phyloP scores from a whole-genome alignment of 2,888 invertebrate genomes.

The Xestia xanthographa region DNA sequence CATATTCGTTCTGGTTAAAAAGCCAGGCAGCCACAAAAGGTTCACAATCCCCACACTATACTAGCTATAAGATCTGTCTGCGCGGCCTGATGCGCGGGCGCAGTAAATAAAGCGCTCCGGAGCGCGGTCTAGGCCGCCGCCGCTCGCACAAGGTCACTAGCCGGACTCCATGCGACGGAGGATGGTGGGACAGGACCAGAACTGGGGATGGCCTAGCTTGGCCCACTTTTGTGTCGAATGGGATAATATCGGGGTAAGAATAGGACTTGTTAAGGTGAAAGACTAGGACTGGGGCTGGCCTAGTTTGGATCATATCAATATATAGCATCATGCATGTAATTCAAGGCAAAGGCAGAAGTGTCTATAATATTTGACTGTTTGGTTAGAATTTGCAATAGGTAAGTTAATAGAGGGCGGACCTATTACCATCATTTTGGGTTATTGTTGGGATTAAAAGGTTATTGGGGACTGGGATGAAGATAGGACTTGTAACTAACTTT shows the following conservation, averaged over 20 bases:
- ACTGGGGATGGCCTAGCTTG: background rate
- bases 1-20: background rate
- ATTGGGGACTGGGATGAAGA: background rate
- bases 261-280: background rate
- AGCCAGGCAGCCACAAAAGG: background rate
- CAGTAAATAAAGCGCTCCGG: slow-evolving; percentile 73
- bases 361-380: background rate
- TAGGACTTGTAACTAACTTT: background rate
- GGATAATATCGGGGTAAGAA: background rate
- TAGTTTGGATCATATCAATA: background rate
- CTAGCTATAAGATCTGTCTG: slow-evolving; percentile 58
- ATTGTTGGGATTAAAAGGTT: background rate
- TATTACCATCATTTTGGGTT: background rate
- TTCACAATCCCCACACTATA: slow-evolving; percentile 22
- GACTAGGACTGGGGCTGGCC: background rate
- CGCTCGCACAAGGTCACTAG: slow-evolving; percentile 76
- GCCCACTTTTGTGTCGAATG: background rate
- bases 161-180: slow-evolving; percentile 56
- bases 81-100: slow-evolving; percentile 60
- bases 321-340: background rate
- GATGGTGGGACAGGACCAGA: slow-evolving; percentile 42
- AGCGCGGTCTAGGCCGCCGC: slow-evolving; percentile 77
- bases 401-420: background rate
- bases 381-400: background rate
- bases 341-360: background rate